phyloP scores from a whole-genome alignment of 2,888 invertebrate genomes.

The Didymodactylos carnosus region DNA sequence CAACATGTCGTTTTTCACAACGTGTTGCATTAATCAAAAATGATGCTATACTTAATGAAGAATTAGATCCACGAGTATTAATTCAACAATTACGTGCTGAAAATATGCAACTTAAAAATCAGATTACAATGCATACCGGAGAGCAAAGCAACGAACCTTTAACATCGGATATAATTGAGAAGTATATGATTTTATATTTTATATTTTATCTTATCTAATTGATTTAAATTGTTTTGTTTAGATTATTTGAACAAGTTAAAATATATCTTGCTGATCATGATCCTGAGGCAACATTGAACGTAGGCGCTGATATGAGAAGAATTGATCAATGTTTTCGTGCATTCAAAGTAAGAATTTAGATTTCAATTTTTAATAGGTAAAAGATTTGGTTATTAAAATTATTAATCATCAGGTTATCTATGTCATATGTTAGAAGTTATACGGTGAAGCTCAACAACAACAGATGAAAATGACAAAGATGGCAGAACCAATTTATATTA shows the following conservation, averaged over 20 bases:
- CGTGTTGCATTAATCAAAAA: conserved; percentile 36
- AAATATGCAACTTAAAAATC: conserved; percentile 27
- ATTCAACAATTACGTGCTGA: conserved; percentile 29
- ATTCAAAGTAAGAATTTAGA: conserved; percentile 23
- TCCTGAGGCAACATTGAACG: conserved; percentile 23
- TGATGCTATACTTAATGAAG: conserved; percentile 33
- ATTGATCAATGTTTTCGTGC: conserved; percentile 27
- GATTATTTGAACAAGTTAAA: conserved; percentile 26
- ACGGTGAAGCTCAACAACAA: not conserved
- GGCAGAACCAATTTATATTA: not conserved
- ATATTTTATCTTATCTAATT: not conserved
- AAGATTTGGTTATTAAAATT: not conserved
- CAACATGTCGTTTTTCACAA: conserved; percentile 36
- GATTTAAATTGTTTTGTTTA: conserved; percentile 14
- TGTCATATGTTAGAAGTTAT: conserved; percentile 9
- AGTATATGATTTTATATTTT: not conserved
- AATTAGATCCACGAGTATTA: conserved; percentile 32
- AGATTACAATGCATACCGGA: conserved; percentile 30
- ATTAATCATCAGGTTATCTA: too few species aligned
- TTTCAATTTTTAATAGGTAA: not conserved
- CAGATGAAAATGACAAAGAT: not conserved
- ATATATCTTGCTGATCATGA: conserved; percentile 26
- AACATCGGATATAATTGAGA: conserved; percentile 2
- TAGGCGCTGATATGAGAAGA: conserved; percentile 31
- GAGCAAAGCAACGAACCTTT: not conserved